Base-by-base conservation (phyloP, 2,888 invertebrate species). In the Anticlea derivata region DNA sequence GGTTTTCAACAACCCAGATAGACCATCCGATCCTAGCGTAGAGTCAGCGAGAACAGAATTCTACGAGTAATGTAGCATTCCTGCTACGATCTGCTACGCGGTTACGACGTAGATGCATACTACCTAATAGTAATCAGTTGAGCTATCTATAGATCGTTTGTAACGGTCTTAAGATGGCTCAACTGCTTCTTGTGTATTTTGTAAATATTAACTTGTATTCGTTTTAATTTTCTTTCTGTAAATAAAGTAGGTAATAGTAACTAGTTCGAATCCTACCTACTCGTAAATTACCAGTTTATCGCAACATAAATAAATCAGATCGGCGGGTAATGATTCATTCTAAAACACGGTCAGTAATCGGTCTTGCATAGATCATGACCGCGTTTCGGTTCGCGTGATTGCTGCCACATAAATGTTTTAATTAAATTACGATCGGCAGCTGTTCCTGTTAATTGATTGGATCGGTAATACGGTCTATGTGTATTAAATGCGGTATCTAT, bases 391-490 rank as follows among this genome's bases (percentile, higher is more conserved):
- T 7, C 7, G 40, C 41, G 41, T 49, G 48, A 35, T 41, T 17
- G 3, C 20, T 8, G 34, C 11, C 17, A 34, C 40, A 41, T 49
- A 35, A 41, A 49, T 49, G 48, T 41, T 49, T 52, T 50, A 44
- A 52, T 58, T 52, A 40, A 58, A 47, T 50, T 50, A 43, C 47
- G 43, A 44, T 50, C 44, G 30, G 30, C 43, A 43, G 46, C 20
- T 45, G 43, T 31, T 35, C 11, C 12, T 24, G 34, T 23, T 40
- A 48, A 40, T 34, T 29, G 29, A 13, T 7, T 41, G 22, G 17
- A 17, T 8, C 23, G 8, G 27, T 20, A 8, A 11, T 20, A 17
- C 8, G 10, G 5, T 40, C 30, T 20, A 10, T n/a, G n/a, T n/a
- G n/a, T n/a, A n/a, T n/a, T n/a, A n/a, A n/a, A n/a, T n/a, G n/a